Evolutionary conservation across 2,113 vertebrate genomes (phyloP).

Genomic region (Rhea americana): DNA sequence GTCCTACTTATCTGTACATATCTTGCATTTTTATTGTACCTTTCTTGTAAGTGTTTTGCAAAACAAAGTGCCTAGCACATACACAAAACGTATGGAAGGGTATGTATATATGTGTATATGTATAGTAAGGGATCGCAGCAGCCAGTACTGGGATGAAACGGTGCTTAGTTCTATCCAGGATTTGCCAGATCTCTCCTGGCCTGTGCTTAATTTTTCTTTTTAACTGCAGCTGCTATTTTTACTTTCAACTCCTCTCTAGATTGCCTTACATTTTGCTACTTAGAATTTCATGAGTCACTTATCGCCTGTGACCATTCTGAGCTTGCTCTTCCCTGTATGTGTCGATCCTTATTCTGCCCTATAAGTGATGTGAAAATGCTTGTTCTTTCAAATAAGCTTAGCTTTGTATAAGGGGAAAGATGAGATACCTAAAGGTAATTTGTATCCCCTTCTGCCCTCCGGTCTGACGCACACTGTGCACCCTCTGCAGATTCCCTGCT

Average conservation of each 20-base stretch:
- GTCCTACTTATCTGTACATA: not conserved
- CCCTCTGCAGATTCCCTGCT: not conserved
- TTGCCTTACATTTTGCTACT: not conserved
- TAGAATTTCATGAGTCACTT: slow-evolving; percentile 34
- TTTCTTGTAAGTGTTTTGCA: not conserved
- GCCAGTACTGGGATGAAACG: not conserved
- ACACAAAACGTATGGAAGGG: not conserved
- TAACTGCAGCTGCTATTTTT: not conserved
- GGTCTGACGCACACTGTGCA: not conserved
- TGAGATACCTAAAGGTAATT: not conserved
- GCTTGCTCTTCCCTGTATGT: not conserved
- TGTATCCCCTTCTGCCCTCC: not conserved
- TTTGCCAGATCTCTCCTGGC: not conserved
- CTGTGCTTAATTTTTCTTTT: not conserved
- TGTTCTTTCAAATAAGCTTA: not conserved
- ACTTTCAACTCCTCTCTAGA: not conserved
- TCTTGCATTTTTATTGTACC: not conserved
- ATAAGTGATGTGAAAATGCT: not conserved
- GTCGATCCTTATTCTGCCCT: not conserved
- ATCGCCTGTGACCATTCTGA: not conserved
- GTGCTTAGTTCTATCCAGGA: not conserved
- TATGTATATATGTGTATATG: rapidly evolving
- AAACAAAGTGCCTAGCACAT: not conserved
- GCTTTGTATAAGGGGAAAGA: not conserved
- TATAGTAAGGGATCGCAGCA: not conserved